These are phyloP conservation scores for Danio tinwini DNA, from an alignment of 2,797 vertebrate species.

Conservation along the genomic window DNA sequence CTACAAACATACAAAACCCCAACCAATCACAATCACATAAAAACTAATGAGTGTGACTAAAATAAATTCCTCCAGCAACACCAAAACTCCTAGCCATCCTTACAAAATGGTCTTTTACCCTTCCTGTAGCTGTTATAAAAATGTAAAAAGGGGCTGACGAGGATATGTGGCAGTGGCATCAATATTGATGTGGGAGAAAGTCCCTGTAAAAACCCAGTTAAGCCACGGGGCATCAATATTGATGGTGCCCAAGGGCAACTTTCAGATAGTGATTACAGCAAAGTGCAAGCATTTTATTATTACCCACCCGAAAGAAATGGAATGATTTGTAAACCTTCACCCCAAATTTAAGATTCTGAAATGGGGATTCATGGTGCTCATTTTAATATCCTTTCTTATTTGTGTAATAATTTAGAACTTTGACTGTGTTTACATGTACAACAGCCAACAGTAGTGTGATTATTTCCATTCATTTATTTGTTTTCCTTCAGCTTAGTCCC, in stretches of 20 bases:
- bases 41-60: conserved; percentile 13
- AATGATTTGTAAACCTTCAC: conserved; percentile 12
- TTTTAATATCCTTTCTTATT: neutral
- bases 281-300: conserved; percentile 62
- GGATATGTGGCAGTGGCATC: conserved; percentile 77
- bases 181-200: conserved; percentile 84
- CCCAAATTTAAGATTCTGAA: neutral
- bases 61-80: conserved; percentile 33
- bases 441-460: too few relatives aligned
- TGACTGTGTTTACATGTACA: neutral
- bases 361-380: neutral
- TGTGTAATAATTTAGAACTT: neutral
- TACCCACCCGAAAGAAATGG: neutral
- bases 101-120: conserved; percentile 49
- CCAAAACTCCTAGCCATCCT: conserved; percentile 66
- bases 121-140: conserved; percentile 75
- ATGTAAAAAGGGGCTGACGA: conserved; percentile 76
- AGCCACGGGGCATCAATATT: conserved; percentile 82
- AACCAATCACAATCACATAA: conserved; percentile 62
- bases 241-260: conserved; percentile 70
- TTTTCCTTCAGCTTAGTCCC: too few relatives aligned
- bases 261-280: conserved; percentile 73
- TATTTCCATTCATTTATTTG: too few relatives aligned
- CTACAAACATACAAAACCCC: too few relatives aligned
- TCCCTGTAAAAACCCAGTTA: conserved; percentile 76